Base-by-base conservation (phyloP, 2,888 invertebrate genomes). In the Clistopyga incitator region DNA sequence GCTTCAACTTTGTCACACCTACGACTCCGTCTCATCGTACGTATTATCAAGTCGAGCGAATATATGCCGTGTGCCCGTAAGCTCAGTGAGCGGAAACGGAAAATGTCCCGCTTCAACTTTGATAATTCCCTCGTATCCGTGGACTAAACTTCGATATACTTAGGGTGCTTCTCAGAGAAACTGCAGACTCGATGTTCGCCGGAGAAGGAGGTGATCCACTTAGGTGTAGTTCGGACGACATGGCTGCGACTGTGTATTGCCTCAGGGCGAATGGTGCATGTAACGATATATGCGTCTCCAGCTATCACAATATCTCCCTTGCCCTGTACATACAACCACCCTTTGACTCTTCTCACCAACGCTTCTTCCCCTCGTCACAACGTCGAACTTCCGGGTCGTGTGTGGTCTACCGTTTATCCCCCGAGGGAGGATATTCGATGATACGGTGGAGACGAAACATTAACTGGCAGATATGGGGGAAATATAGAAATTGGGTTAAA, bases 181-280 rank as follows among this genome's bases (percentile, higher is more conserved):
- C 77, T 82, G n/a, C 45, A 20, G 67, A 67, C 34, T 42, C 56
- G 81, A 77, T 77, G 59, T 23, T 67, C 65, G 18, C n/a, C 18
- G 61, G 8, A 42, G 68, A 72, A 59, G 72, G 74, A 20, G 70
- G 18, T 75, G 56, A 78, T 82, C 78, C 74, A 82, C 78, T 78
- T 82, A 82, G 65, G 64, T 34, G 47, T 75, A 78, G 64, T 82
- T 82, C 56, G 65, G 75, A 70, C 75, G 78, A 74, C 42, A 56
- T 18, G 8, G 15, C n/a, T 52, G 56, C 23, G 56, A n/a, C 38
- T 38, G 52, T 52, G 50, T 45, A 56, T 59, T 59, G 59, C 59
- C 25, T 64, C 29, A 15, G 18, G 56, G 42, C 56, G 59, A 42
- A 54, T 25, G 20, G 23, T 45, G 59, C 45, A 45, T 45, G 71